Evolutionary conservation across 2,113 vertebrate species (phyloP), one percentile per base, ranked within the genome.

Genomic region (Phaethon lepturus): DNA sequence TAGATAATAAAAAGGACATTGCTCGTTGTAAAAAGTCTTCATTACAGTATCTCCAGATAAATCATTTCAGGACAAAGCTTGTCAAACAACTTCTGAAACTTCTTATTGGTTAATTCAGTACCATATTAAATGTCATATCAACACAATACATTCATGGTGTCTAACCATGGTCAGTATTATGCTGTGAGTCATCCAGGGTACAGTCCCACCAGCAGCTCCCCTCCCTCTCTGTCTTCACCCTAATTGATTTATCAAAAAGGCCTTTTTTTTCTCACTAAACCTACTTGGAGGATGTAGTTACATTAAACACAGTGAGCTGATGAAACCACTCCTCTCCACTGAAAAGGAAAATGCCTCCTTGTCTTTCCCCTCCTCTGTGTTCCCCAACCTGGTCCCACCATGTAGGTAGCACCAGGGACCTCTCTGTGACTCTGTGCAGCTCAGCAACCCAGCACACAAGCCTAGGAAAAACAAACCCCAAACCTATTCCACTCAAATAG

Each of bases 401-500:
- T 0, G 0, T 1, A 58, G 7, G 42, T 19, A 40, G 56, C 47
- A 86, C 26, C 0, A 0, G 0, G 12, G 23, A 55, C 22, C 28
- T 78, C 50, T 28, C 10, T 63, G 38, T 71, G 52, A 40, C 26
- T 18, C 22, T 17, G 1, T 25, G 22, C 42, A 55, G 20, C 52
- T 50, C 53, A 59, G 47, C 14, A 35, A 72, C 16, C n/a, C 22
- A 68, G 71, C 42, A 72, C 17, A 93, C 6, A 52, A 44, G 11
- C 23, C 26, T 22, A 52, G 31, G 10, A 49, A 55, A 33, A 18
- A 47, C 4, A 10, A 4, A 7, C 28, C 10, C 6, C 14, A 66
- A 53, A 38, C 15, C 58, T 44, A 53, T 53, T 52, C 73, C 49
- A 2, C 10, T 40, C 6, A 1, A 85, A 64, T 10, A 50, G 44